Evolutionary conservation across 2,797 vertebrate species (phyloP).

Genomic region (Fratercula arctica): DNA sequence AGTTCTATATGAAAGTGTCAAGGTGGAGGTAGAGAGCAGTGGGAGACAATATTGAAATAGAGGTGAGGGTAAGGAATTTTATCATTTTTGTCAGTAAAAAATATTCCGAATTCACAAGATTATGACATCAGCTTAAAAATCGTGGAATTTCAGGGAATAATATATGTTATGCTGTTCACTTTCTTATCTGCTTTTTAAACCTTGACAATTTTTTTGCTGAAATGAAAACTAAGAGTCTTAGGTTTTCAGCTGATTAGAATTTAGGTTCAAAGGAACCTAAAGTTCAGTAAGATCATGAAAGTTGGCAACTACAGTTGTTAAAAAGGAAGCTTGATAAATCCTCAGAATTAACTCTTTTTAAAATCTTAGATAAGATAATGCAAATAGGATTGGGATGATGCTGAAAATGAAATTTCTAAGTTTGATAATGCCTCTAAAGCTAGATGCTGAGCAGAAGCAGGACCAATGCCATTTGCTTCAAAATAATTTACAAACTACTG

Average conservation of each 20-base stretch:
- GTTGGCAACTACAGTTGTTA: background rate
- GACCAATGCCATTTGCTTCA: background rate
- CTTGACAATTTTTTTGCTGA: background rate
- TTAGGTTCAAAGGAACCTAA: background rate
- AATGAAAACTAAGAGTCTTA: background rate
- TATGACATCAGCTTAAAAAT: background rate
- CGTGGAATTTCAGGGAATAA: background rate
- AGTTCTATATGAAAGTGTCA: background rate
- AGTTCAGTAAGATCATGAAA: background rate
- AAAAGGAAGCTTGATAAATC: constrained; percentile 22
- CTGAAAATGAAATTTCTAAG: background rate
- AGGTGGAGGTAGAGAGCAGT: background rate
- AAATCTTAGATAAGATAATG: background rate
- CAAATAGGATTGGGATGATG: background rate
- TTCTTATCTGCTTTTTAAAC: background rate
- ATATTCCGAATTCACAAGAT: background rate
- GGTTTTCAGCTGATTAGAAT: constrained; percentile 11
- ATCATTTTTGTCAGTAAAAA: background rate
- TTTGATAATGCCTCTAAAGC: background rate
- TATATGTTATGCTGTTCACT: background rate
- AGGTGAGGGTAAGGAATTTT: background rate
- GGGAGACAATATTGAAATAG: background rate
- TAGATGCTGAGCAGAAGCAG: background rate
- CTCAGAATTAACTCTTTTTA: background rate
- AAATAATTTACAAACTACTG: background rate